A percentile compares a stretch with the other conserved stretches of the same genome.
Evolutionary conservation across 2,888 invertebrate species (phyloP).

Genomic region (Mechanitis messenoides): DNA sequence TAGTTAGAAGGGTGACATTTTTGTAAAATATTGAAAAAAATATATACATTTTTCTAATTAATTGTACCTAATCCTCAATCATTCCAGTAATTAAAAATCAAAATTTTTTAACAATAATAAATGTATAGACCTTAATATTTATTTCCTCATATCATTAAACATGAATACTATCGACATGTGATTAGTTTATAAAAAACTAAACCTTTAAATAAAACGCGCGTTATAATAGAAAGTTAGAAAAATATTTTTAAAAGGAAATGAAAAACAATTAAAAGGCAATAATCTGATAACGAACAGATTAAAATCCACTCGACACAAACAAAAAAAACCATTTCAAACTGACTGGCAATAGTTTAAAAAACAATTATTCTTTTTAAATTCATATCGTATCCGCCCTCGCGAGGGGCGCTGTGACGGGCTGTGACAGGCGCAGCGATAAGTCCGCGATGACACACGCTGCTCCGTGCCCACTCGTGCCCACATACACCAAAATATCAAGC

Average conservation of each 20-base stretch:
- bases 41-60: too few species aligned
- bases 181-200: neutral
- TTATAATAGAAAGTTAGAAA: constrained; percentile 11
- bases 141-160: too few species aligned
- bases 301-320: constrained; percentile 19
- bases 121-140: too few species aligned
- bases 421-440: constrained; percentile 56
- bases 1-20: too few species aligned
- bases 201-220: neutral
- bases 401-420: constrained; percentile 44
- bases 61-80: too few species aligned
- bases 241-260: constrained; percentile 12
- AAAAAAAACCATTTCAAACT: constrained; percentile 26
- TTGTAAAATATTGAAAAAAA: too few species aligned
- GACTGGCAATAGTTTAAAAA: constrained; percentile 27
- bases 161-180: too few species aligned
- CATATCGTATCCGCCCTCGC: constrained; percentile 32
- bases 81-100: too few species aligned
- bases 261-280: constrained; percentile 21
- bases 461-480: constrained; percentile 40
- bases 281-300: constrained; percentile 23
- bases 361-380: constrained; percentile 37
- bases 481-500: constrained; percentile 20
- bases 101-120: too few species aligned
- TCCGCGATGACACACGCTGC: constrained; percentile 51